These are phyloP conservation scores for Thysanoteuthis rhombus DNA, from an alignment of 2,888 invertebrate species.

Conservation along the genomic window DNA sequence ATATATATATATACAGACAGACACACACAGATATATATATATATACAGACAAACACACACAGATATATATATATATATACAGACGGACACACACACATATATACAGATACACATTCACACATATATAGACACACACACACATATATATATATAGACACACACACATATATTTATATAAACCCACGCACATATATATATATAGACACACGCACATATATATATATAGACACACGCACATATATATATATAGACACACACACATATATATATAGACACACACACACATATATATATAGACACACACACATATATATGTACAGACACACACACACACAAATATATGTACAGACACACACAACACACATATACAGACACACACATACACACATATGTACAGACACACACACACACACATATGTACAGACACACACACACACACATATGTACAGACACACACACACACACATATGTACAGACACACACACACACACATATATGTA, in stretches of 20 bases:
- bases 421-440: too few species aligned
- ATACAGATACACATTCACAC: background rate
- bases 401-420: too few species aligned
- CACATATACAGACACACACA: background rate
- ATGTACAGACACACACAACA: background rate
- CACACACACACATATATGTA: too few species aligned
- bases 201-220: too few species aligned
- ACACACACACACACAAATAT: too few species aligned
- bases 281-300: background rate
- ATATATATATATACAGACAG: slow-evolving; percentile 1
- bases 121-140: background rate
- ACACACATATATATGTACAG: background rate
- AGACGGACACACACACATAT: background rate
- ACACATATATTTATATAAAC: too few species aligned
- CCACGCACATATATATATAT: too few species aligned
- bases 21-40: background rate
- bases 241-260: background rate
- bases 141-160: too few species aligned
- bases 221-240: background rate
- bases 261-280: background rate
- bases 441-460: too few species aligned
- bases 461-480: too few species aligned
- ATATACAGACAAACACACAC: too few species aligned
- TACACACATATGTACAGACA: too few species aligned
- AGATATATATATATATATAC: background rate